These are phyloP conservation scores for Sebastes wilsoni DNA, from an alignment of 2,797 vertebrate genomes.

Conservation along the genomic window DNA sequence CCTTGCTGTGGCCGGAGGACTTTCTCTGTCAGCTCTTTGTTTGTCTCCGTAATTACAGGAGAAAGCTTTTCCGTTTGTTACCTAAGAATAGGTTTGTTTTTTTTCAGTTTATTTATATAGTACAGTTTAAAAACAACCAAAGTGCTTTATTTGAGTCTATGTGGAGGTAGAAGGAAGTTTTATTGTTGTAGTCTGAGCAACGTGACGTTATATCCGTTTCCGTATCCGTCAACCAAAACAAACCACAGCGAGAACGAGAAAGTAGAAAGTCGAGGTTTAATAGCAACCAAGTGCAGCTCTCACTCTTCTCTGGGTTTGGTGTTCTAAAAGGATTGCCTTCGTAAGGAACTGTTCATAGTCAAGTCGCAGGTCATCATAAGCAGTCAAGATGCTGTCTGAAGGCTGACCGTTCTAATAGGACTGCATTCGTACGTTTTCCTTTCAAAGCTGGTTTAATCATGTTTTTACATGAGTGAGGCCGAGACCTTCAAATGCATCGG, in stretches of 20 bases:
- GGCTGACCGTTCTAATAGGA: neutral
- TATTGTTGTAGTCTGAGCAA: too few relatives aligned
- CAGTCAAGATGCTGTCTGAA: neutral
- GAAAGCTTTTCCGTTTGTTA: neutral
- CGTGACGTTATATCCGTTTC: too few relatives aligned
- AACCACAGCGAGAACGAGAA: too few relatives aligned
- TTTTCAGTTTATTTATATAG: too few relatives aligned
- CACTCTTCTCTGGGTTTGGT: neutral
- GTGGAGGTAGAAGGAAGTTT: too few relatives aligned
- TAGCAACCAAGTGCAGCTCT: too few relatives aligned
- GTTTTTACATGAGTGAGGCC: neutral
- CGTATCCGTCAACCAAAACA: too few relatives aligned
- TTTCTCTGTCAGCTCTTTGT: conserved; percentile 25
- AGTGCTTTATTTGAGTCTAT: too few relatives aligned
- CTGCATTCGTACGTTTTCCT: neutral
- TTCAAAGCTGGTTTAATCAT: neutral
- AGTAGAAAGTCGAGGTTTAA: neutral
- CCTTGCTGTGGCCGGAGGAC: neutral
- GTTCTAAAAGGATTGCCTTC: neutral
- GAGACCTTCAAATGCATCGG: neutral
- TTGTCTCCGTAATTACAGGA: neutral
- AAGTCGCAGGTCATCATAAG: neutral
- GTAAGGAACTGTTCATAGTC: neutral
- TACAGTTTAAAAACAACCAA: too few relatives aligned
- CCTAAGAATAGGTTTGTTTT: too few relatives aligned